Evolutionary conservation across 2,888 invertebrate genomes (phyloP), one percentile per base, ranked within the genome.

Genomic region (Cynaeus angustus): DNA sequence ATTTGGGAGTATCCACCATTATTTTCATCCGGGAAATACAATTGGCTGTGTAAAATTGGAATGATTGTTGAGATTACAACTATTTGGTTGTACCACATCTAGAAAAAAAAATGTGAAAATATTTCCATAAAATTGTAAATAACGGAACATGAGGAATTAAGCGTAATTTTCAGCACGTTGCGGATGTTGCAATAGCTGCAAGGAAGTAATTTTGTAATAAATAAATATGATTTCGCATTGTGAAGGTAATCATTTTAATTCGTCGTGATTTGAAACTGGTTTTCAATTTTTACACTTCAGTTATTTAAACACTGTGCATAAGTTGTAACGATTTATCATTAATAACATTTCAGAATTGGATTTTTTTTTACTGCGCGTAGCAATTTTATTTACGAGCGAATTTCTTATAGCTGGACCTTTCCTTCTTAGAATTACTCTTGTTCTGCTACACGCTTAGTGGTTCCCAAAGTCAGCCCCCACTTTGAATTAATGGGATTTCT

Each of bases 21-120:
- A 8, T 61, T 43, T 12, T 68, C 62, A 16, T 68, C 68, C 14
- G 68, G 68, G 37, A 45, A 68, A 46, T 61, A 61, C 14, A 68
- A 37, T 12, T 68, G 68, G n/a, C 45, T 5, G 43, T 61, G 28
- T 9, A 62, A 43, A 45, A 62, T 9, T 7, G 66, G 66, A 9
- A 59, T 30, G 1, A 59, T 7, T 30, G 46, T 59, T 14, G 45
- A 62, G 26, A 64, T 41, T 8, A 53, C 3, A n/a, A 64, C 28
- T 14, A 45, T 45, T 46, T 45, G 14, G 5, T 43, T 38, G 50
- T 10, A 14, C 64, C 41, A 64, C 64, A 64, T 64, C 64, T 64
- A 41, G 4, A 64, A 62, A 28, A 13, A 53, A 53, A 21, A 21
- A 21, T 21, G 28, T 12, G 13, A 28, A 50, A 52, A 33, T 33